Evolutionary conservation across 2,113 vertebrate species (phyloP).

Genomic region (Climacteris rufus): DNA sequence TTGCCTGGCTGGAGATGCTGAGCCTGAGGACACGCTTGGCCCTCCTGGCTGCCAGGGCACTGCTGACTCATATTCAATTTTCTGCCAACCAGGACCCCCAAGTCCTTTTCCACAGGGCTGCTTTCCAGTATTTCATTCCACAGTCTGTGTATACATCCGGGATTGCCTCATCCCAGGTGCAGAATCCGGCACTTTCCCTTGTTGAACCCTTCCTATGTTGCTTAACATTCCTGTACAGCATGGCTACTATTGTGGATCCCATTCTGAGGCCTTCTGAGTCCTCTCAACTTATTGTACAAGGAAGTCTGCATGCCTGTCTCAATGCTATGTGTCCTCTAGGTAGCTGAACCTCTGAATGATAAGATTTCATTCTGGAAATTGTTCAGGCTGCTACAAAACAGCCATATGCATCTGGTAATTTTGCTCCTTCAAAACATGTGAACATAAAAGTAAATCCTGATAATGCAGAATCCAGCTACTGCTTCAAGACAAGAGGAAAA

Average conservation of each 20-base stretch:
- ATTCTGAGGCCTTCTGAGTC: not conserved
- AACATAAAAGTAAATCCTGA: not conserved
- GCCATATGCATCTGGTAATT: not conserved
- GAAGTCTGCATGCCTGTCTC: not conserved
- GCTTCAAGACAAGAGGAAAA: not conserved
- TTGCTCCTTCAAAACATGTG: not conserved
- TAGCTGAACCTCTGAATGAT: not conserved
- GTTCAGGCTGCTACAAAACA: not conserved
- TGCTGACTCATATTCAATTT: not conserved
- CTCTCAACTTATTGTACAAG: not conserved
- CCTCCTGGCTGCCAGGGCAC: not conserved
- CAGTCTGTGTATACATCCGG: fast-evolving
- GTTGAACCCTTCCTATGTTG: not conserved
- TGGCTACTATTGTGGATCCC: not conserved
- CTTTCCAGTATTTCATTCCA: not conserved
- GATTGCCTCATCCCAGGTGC: not conserved
- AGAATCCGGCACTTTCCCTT: not conserved
- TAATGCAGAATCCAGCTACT: not conserved
- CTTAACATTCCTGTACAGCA: not conserved
- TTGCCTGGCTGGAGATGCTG: fast-evolving
- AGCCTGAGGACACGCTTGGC: fast-evolving
- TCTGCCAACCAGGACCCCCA: fast-evolving
- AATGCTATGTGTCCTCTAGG: not conserved
- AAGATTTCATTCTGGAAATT: not conserved
- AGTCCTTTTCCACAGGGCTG: fast-evolving